Conservation (phyloP, 2,888 invertebrate genomes). For the Coleophora deauratella region DNA sequence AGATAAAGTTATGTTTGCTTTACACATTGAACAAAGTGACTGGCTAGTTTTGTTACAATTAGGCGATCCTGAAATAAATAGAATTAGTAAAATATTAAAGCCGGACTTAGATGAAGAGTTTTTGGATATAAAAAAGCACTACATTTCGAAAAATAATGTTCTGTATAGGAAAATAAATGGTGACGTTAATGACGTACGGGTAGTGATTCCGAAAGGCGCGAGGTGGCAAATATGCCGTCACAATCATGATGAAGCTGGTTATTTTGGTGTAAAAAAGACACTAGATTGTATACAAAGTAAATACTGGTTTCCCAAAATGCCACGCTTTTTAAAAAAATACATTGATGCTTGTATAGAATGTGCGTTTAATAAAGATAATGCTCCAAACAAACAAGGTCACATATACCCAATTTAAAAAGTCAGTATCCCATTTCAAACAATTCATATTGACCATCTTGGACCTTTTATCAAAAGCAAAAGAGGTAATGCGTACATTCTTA, state of each 20-base stretch:
- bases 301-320: constrained; percentile 46
- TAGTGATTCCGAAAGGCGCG: constrained; percentile 27
- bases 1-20: not conserved
- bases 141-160: constrained; percentile 10
- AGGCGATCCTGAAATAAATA: constrained; percentile 11
- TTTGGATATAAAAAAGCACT: constrained; percentile 11
- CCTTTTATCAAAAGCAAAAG: constrained; percentile 32
- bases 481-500: constrained; percentile 29
- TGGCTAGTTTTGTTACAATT: constrained; percentile 17
- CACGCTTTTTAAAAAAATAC: constrained; percentile 33
- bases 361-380: constrained; percentile 26
- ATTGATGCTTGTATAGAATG: constrained; percentile 38
- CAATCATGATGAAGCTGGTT: constrained; percentile 38
- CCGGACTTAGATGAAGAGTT: constrained; percentile 7
- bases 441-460: constrained; percentile 45
- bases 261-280: constrained; percentile 34
- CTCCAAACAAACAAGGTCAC: constrained; percentile 22
- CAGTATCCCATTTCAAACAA: constrained; percentile 32
- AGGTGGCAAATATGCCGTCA: constrained; percentile 25
- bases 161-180: constrained; percentile 11
- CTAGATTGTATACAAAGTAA: constrained; percentile 22
- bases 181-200: constrained; percentile 10
- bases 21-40: constrained; percentile 4
- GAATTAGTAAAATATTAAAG: constrained; percentile 11
- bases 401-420: constrained; percentile 38